Base-by-base conservation (phyloP, 1,140 invertebrate genomes). In the Cotesia chilonis region DNA sequence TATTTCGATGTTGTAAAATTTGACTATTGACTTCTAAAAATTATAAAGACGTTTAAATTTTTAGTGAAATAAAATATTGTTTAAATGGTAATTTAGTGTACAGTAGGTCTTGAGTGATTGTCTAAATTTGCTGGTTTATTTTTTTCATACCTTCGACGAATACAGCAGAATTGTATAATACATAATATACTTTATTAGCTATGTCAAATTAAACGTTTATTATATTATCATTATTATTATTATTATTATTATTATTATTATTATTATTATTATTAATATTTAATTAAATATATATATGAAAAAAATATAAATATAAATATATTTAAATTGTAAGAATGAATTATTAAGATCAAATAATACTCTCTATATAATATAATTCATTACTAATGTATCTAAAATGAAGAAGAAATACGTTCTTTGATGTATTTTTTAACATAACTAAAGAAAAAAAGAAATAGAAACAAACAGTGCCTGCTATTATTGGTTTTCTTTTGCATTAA, bases 91-190 rank as follows among this genome's bases (percentile, higher is more conserved):
- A 47, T 47, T 9, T 47, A 47, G 7, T 55, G 54, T 55, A 55
- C 17, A 55, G 54, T 55, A n/a, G 17, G 54, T 17, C 54, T 55
- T n/a, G 54, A 55, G 54, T 55, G 12, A 55, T 55, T 55, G 54
- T 55, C 54, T 14, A 55, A 55, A 55, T 55, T 55, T 55, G 41
- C 41, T 47, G 6, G 41, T 55, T 55, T 55, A 14, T 14, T 55
- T n/a, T 55, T 55, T 55, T 55, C 54, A 55, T 55, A 14, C 17
- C n/a, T 55, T 55, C 17, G 54, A 55, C 54, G 54, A 55, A 55
- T 55, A 17, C 54, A n/a, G 54, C n/a, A 55, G 54, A 9, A 4
- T 55, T 55, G 54, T 55, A 17, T 55, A 17, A 55, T 55, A 55
- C 17, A 55, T 55, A 55, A 47, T 2, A 47, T 47, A 47, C 10